phyloP scores from a whole-genome alignment of 2,888 invertebrate species.

The Ypsolopha scabrella region DNA sequence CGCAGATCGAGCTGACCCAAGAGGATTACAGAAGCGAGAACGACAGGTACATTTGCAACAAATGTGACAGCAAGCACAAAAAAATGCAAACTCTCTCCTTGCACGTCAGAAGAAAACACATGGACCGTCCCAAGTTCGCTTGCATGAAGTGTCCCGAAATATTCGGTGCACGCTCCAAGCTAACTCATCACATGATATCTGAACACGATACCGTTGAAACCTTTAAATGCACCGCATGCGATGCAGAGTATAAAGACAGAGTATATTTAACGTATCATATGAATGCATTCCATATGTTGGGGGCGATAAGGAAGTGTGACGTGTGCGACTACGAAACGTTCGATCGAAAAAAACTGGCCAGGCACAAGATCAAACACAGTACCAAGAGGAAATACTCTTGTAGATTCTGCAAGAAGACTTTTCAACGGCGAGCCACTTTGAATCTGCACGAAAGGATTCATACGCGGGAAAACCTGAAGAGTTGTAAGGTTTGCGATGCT shows the following conservation, averaged over 20 bases:
- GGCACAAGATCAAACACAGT: conserved; percentile 1
- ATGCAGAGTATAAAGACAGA: not conserved
- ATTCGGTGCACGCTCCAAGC: not conserved
- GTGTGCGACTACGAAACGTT: conserved; percentile 16
- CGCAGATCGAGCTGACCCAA: too few species aligned
- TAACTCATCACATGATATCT: not conserved
- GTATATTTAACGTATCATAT: not conserved
- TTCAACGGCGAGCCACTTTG: not conserved
- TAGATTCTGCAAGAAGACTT: not conserved
- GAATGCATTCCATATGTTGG: conserved; percentile 15
- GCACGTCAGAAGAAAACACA: not conserved
- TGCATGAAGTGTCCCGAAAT: too few species aligned
- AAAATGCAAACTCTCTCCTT: not conserved
- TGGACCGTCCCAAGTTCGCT: too few species aligned
- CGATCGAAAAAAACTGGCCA: conserved; percentile 7
- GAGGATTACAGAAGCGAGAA: not conserved
- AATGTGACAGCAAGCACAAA: not conserved
- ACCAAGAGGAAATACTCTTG: not conserved
- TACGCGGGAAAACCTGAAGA: conserved; percentile 3
- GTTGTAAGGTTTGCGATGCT: conserved; percentile 25
- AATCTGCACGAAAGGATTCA: not conserved
- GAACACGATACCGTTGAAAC: not conserved
- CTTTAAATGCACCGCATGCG: not conserved
- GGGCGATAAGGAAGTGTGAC: conserved; percentile 23
- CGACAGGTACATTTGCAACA: not conserved